A percentile compares a stretch with the other conserved stretches of the same genome.
Evolutionary conservation across 2,797 vertebrate genomes (phyloP).

Genomic region (Lagorchestes hirsutus): DNA sequence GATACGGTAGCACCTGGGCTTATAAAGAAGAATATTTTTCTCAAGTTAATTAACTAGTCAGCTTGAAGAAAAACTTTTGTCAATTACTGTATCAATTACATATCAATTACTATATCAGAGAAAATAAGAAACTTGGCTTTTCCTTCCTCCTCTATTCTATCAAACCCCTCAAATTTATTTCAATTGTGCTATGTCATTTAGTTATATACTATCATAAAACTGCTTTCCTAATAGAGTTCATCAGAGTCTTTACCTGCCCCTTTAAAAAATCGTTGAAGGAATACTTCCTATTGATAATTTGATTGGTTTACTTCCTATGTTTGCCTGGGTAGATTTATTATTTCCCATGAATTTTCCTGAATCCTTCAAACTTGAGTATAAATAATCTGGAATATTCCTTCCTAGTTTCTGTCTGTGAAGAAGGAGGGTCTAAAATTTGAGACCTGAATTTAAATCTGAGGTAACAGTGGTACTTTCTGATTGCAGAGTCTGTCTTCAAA

Average conservation of each 20-base stretch:
- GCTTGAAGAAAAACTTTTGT: constrained; percentile 1
- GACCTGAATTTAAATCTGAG: background rate
- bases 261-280: background rate
- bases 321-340: fast-evolving
- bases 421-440: background rate
- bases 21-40: constrained; percentile 14
- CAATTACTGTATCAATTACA: background rate
- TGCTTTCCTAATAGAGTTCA: constrained; percentile 2
- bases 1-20: background rate
- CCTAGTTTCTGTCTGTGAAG: background rate
- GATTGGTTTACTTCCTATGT: background rate
- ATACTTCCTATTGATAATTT: background rate
- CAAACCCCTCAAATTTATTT: background rate
- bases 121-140: background rate
- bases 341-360: background rate
- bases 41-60: constrained; percentile 15
- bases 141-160: constrained; percentile 19
- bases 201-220: background rate
- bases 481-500: background rate
- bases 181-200: background rate
- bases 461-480: background rate
- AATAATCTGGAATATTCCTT: background rate
- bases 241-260: background rate
- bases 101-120: background rate
- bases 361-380: background rate